Evolutionary conservation across 2,888 invertebrate species (phyloP), one percentile per base, ranked within the genome.

Genomic region (Xylota sylvarum): DNA sequence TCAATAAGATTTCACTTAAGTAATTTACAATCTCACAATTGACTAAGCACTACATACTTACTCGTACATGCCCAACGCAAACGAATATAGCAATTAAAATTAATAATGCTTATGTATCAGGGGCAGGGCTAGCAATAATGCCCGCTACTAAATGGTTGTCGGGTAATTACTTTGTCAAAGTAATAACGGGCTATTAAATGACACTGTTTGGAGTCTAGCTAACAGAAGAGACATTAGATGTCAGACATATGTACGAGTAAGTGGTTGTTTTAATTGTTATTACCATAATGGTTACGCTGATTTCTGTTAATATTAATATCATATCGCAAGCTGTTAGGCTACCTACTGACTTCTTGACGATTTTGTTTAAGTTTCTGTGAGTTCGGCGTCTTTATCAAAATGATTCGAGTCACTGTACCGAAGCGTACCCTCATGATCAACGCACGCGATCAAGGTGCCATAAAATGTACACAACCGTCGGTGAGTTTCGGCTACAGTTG

Each of bases 1-100:
- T 79, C 79, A 79, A 72, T 79, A 79, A 46, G 60, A 77, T 60
- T 77, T 62, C 70, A 70, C 70, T 79, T 70, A 70, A 70, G 62
- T 35, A 52, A 70, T 79, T 79, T 64, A 55, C 46, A 73, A 14
- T 10, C 58, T 5, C 23, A 55, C 43, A 40, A 40, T 27, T 60
- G 14, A 4, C 40, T 14, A 40, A 17, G 23, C 35, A 43, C 27
- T 17, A 27, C 19, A 23, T 23, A 23, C 3, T 2, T 23, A 23
- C 23, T 23, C n/a, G n/a, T 23, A 23, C 3, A 23, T 5, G 6
- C 56, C 17, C 35, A 55, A 65, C 50, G 35, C 46, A 6, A 35
- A 23, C n/a, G 60, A 56, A 43, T 67, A 60, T 32, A 37, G 62
- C 62, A 64, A 79, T 72, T 79, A 72, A 48, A 70, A 48, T 55